Base-by-base conservation (phyloP, 2,888 invertebrate genomes). In the Lomographa bimaculata region DNA sequence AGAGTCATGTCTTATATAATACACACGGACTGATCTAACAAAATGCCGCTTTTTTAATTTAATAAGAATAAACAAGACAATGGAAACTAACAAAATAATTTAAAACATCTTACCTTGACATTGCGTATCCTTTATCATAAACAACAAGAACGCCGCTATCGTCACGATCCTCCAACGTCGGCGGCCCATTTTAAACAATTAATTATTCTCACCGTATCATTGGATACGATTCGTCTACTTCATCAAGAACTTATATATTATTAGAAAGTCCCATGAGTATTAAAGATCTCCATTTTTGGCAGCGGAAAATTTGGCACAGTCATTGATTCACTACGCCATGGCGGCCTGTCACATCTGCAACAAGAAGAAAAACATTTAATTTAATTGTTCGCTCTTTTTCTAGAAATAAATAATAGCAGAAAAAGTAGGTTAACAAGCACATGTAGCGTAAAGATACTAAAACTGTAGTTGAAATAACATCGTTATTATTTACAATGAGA, bases 81-180 rank as follows among this genome's bases (percentile, higher is more conserved):
- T n/a, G n/a, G n/a, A n/a, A n/a, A n/a, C n/a, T n/a, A n/a, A n/a
- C n/a, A n/a, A n/a, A n/a, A n/a, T n/a, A n/a, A n/a, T n/a, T n/a
- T n/a, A n/a, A n/a, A n/a, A n/a, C n/a, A n/a, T 27, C 72, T 70
- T 57, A 87, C 87, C 87, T 86, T 89, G 87, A 70, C 86, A 82
- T 67, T 75, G 76, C 52, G 73, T 71, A 57, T 86, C 81, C 64
- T 78, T 79, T 68, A 77, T 74, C 47, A 81, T 64, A 46, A 81
- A 75, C 55, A 89, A 68, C 64, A 86, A 73, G 64, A 82, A 78
- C 58, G 85, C 82, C 47, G 84, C 78, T 58, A 86, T 75, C 32
- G 80, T 79, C 50, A 84, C 71, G 57, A 81, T 66, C 65, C 83
- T 79, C 87, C 89, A 87, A 50, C 89, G 87, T 64, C 84, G 78